A percentile compares a stretch with the other conserved stretches of the same genome.
Evolutionary conservation across 2,113 vertebrate genomes (phyloP).

Genomic region (Pitta sordida): DNA sequence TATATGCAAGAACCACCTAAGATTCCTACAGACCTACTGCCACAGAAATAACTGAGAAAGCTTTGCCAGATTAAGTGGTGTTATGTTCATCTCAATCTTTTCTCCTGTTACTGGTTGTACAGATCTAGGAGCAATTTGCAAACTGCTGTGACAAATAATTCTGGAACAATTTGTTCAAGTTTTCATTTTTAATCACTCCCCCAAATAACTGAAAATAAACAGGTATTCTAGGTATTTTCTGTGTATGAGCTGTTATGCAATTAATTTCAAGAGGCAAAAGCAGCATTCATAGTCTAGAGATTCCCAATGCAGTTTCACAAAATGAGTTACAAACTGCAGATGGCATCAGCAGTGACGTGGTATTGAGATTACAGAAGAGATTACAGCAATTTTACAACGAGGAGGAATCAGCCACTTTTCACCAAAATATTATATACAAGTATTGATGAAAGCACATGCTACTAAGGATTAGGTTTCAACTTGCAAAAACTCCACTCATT

Average conservation of each 20-base stretch:
- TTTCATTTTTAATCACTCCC: not conserved
- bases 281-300: not conserved
- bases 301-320: not conserved
- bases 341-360: not conserved
- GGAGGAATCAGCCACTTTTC: not conserved
- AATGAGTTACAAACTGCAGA: not conserved
- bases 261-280: not conserved
- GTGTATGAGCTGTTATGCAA: not conserved
- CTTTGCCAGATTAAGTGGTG: not conserved
- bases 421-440: not conserved
- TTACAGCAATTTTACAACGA: not conserved
- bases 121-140: not conserved
- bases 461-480: not conserved
- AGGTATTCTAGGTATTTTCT: not conserved
- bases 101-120: not conserved
- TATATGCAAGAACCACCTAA: constrained; percentile 47
- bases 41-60: not conserved
- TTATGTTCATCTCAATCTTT: not conserved
- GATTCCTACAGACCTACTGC: not conserved
- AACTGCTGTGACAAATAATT: not conserved
- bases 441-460: not conserved
- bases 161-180: not conserved
- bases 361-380: not conserved
- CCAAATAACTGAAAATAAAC: not conserved
- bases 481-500: not conserved